A percentile compares a stretch with the other conserved stretches of the same genome.
phyloP scores from a whole-genome alignment of 2,113 vertebrate genomes.

The Cyanistes caeruleus region DNA sequence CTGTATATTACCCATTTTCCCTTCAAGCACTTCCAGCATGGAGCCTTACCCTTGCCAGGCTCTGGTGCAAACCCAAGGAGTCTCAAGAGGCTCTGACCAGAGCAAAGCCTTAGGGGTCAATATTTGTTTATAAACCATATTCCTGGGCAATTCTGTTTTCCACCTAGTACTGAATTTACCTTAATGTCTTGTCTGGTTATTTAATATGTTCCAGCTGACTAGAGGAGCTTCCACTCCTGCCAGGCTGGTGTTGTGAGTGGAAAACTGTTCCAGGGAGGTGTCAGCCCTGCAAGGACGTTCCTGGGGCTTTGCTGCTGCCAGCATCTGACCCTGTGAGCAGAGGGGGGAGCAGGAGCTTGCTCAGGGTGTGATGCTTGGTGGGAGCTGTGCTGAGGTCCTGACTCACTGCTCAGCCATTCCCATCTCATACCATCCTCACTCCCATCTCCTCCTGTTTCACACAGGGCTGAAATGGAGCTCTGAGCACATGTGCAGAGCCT shows the following conservation, averaged over 20 bases:
- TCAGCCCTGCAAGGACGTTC: neutral
- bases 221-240: neutral
- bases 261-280: neutral
- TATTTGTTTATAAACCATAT: neutral
- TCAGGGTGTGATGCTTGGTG: neutral
- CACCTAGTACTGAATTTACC: neutral
- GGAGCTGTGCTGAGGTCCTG: slow-evolving; percentile 4
- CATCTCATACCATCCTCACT: no score
- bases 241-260: neutral
- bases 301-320: neutral
- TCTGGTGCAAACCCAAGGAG: neutral
- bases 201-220: neutral
- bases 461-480: neutral
- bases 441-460: neutral
- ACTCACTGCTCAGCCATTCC: neutral
- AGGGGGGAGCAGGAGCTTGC: neutral
- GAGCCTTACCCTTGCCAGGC: neutral
- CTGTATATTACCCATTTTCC: neutral
- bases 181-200: neutral
- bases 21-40: neutral
- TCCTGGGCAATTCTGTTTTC: neutral
- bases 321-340: neutral
- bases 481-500: neutral
- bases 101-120: neutral
- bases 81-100: neutral